Evolutionary conservation across 2,113 vertebrate genomes (phyloP).

Genomic region (Notarius quadriscutis): DNA sequence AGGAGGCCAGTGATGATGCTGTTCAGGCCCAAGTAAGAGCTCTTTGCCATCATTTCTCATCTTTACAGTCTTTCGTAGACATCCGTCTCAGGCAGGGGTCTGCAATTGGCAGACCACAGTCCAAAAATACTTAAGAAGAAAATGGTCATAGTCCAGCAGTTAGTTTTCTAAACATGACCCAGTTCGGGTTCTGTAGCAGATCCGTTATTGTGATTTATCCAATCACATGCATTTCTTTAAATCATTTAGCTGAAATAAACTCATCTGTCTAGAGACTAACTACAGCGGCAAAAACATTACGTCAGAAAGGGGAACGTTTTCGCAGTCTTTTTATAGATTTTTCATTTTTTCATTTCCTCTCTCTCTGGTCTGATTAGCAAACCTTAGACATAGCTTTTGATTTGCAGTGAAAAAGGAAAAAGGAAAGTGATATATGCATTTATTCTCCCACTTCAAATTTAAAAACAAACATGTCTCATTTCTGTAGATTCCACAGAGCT

Average conservation of each 20-base stretch:
- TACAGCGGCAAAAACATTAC: not conserved
- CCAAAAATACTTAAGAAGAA: not conserved
- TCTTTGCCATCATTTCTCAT: not conserved
- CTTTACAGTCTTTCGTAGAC: not conserved
- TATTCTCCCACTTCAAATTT: not conserved
- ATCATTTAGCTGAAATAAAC: not conserved
- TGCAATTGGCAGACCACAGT: not conserved
- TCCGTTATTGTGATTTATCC: not conserved
- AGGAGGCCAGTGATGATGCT: constrained; percentile 66
- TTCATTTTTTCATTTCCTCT: not conserved
- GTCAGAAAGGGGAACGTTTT: not conserved
- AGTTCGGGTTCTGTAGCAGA: not conserved
- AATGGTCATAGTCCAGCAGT: not conserved
- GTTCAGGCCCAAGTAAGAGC: constrained; percentile 59
- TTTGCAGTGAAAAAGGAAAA: not conserved
- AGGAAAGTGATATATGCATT: not conserved
- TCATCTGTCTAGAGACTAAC: not conserved
- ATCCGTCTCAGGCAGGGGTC: no score
- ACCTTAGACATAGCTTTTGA: not conserved
- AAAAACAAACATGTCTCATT: not conserved
- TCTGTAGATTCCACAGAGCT: not conserved
- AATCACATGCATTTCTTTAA: not conserved
- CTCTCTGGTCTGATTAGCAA: not conserved
- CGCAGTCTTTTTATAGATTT: not conserved
- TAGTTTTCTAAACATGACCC: not conserved